Conservation (phyloP, 2,113 vertebrate genomes). For the Daphoenositta chrysoptera region DNA sequence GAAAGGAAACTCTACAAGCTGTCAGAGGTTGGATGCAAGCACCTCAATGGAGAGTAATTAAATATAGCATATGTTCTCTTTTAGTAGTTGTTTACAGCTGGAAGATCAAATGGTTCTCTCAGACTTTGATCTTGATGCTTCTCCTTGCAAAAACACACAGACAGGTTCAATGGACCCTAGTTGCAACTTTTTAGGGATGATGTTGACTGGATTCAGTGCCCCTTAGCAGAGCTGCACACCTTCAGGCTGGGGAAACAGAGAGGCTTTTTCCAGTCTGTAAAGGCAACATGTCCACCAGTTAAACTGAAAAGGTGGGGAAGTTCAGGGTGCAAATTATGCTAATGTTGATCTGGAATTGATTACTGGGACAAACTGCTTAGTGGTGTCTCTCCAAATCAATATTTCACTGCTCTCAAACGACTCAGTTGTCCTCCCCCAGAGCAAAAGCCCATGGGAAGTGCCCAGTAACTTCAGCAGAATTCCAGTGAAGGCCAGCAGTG, state of each 20-base stretch:
- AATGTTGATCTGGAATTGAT: neutral
- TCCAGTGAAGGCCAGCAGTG: neutral
- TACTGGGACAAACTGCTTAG: neutral
- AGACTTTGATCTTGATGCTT: slow-evolving; percentile 40
- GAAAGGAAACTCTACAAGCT: neutral
- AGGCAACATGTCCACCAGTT: neutral
- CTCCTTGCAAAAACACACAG: neutral
- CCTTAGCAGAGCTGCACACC: neutral
- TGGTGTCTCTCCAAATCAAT: neutral
- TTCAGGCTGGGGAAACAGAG: neutral
- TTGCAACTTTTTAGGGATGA: neutral
- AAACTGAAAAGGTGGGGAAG: neutral
- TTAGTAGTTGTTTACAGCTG: slow-evolving; percentile 30
- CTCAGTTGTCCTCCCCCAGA: neutral
- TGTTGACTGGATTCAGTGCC: neutral
- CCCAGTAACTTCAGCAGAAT: neutral
- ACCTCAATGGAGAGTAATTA: slow-evolving; percentile 23
- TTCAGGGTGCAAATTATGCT: neutral
- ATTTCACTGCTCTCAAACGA: neutral
- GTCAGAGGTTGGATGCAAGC: neutral
- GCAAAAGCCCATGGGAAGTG: neutral
- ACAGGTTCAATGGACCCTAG: neutral
- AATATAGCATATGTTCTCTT: neutral
- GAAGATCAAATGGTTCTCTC: slow-evolving; percentile 38
- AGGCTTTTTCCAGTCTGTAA: neutral